These are phyloP conservation scores for Bombycilla garrulus DNA, from an alignment of 2,113 vertebrate genomes.

Conservation along the genomic window DNA sequence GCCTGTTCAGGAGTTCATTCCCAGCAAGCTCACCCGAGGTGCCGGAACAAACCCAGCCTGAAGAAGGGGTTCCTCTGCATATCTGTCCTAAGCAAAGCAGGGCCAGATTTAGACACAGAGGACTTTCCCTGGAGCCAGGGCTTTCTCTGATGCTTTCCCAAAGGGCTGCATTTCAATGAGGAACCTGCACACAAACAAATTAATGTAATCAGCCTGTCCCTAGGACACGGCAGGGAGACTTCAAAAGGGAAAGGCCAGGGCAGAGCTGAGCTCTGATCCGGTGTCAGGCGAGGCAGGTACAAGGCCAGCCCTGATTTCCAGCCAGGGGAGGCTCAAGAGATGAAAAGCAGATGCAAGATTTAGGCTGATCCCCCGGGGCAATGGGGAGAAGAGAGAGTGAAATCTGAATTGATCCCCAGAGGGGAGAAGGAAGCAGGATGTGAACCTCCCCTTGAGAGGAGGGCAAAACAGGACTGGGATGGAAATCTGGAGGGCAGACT, in stretches of 20 bases:
- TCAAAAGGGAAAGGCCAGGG: slow-evolving; percentile 49
- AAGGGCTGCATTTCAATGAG: slow-evolving; percentile 46
- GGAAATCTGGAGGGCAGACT: slow-evolving; percentile 38
- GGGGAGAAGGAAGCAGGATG: slow-evolving; percentile 58
- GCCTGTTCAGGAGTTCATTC: not conserved
- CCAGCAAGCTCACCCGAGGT: not conserved
- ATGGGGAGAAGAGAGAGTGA: not conserved
- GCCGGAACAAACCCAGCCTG: slow-evolving; percentile 23
- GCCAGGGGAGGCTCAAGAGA: slow-evolving; percentile 12
- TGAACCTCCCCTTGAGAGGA: slow-evolving; percentile 29
- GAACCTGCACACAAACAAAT: slow-evolving; percentile 49
- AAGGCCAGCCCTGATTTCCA: slow-evolving; percentile 5
- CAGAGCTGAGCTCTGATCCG: slow-evolving; percentile 1
- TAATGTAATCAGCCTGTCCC: slow-evolving; percentile 47
- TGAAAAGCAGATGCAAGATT: slow-evolving; percentile 23
- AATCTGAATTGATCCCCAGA: slow-evolving; percentile 13
- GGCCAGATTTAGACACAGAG: slow-evolving; percentile 36
- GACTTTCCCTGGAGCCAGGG: slow-evolving; percentile 37
- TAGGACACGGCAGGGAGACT: slow-evolving; percentile 37
- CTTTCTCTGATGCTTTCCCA: slow-evolving; percentile 61
- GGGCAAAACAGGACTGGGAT: slow-evolving; percentile 29
- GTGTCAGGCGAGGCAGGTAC: not conserved
- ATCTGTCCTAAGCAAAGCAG: slow-evolving; percentile 56
- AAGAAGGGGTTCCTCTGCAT: slow-evolving; percentile 40
- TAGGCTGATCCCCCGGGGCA: not conserved